Evolutionary conservation across 2,113 vertebrate species (phyloP), one percentile per base, ranked within the genome.

Genomic region (Chaetodon trifascialis): DNA sequence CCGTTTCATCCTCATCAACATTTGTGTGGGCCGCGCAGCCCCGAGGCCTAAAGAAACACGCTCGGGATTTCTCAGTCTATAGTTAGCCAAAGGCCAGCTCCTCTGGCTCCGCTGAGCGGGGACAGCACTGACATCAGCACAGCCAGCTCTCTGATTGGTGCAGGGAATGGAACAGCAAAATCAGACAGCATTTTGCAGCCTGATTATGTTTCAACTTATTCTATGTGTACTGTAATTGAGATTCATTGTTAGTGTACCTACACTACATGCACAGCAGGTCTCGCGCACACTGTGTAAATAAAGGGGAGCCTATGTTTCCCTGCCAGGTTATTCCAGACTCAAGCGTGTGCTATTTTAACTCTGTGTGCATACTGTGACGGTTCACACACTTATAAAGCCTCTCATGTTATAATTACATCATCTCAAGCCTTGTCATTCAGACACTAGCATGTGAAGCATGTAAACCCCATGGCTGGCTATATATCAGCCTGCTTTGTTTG

Each of bases 401-500:
- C 83, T 86, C 75, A 63, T 91, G 85, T 88, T 91, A 83, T 93
- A 91, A 93, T 94, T 92, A 90, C 93, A 92, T 93, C 92, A 93
- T 90, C 89, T 78, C 38, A 88, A 87, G 85, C 84, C 88, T 76
- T 91, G 94, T 92, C 89, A 91, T 86, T 93, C 89, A 86, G 75
- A 87, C 84, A 90, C 80, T 88, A 92, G 89, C 80, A 93, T 91
- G 88, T 91, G 84, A 91, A 78, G 85, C 89, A 92, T 93, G 92
- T 89, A 93, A 92, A 93, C 79, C 83, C 84, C 79, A 91, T 81
- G 71, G 88, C 78, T n/a, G 74, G 89, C 88, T 73, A 80, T 95
- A 94, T 92, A 93, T 94, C 93, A 95, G 76, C 87, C 88, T 77
- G 68, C 89, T 89, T 83, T 75, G 91, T 92, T 93, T 94, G 94